Evolutionary conservation across 2,888 invertebrate species (phyloP).

Genomic region (Tenthredo mesomela): DNA sequence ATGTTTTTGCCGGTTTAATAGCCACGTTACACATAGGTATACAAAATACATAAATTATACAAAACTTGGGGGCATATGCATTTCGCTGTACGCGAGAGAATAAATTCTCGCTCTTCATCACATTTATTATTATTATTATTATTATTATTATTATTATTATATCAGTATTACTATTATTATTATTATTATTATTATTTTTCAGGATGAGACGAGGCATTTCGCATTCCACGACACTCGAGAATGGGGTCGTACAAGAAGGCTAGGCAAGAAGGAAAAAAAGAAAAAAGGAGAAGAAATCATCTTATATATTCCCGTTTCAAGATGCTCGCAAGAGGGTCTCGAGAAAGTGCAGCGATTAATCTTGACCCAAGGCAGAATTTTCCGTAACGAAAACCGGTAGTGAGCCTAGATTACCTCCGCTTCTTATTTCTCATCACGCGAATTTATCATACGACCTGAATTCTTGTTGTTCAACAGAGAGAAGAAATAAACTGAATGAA

Average conservation of each 20-base stretch:
- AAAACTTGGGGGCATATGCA: conserved; percentile 1
- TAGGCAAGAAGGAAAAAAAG: background rate
- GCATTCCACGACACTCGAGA: background rate
- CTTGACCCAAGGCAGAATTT: conserved; percentile 31
- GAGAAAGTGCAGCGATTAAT: conserved; percentile 45
- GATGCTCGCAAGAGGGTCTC: background rate
- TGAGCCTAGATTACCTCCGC: conserved; percentile 16
- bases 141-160: background rate
- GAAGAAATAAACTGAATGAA: too few species aligned
- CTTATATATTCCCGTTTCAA: conserved; percentile 33
- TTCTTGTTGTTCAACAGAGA: background rate
- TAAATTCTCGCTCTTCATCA: background rate
- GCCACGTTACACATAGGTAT: too few species aligned
- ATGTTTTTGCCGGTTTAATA: too few species aligned
- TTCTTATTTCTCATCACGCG: background rate
- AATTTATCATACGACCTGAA: background rate
- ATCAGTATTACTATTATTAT: background rate
- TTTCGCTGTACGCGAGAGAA: background rate
- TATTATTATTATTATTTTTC: conserved; percentile 1
- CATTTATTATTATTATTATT: background rate
- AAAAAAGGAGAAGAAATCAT: conserved; percentile 1
- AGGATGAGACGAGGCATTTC: background rate
- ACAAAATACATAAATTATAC: background rate
- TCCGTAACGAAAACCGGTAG: background rate
- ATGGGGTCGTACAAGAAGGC: conserved; percentile 7